A percentile compares a stretch with the other conserved stretches of the same genome.
Conservation (phyloP, 1,140 invertebrate species). For the Nixonia krombeini region DNA sequence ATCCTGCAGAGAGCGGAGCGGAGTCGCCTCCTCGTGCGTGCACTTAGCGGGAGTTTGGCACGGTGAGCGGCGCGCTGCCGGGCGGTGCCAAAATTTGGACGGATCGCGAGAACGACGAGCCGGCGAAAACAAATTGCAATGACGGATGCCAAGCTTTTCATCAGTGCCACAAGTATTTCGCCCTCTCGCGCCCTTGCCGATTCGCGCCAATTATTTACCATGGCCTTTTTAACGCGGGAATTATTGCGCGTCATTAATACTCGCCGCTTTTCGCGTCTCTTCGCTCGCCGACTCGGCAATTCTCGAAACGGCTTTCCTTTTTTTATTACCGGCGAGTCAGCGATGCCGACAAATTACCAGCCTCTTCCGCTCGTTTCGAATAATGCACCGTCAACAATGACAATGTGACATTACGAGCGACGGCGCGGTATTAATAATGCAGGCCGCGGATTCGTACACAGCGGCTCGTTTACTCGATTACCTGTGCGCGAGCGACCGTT, state of each 20-base stretch:
- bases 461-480: slow-evolving; percentile 50
- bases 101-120: slow-evolving; percentile 27
- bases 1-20: slow-evolving; percentile 8
- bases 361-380: slow-evolving; percentile 36
- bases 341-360: slow-evolving; percentile 42
- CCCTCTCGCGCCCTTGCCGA: neutral
- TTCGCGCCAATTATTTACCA: neutral
- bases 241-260: too few species aligned
- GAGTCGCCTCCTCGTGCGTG: slow-evolving; percentile 20
- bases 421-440: slow-evolving; percentile 45
- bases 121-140: slow-evolving; percentile 42
- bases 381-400: slow-evolving; percentile 45
- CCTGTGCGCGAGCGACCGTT: slow-evolving; percentile 42
- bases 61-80: neutral
- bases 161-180: slow-evolving; percentile 18
- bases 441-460: slow-evolving; percentile 40
- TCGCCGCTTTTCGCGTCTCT: too few species aligned
- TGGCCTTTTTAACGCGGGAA: neutral
- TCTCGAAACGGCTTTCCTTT: too few species aligned
- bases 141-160: slow-evolving; percentile 33
- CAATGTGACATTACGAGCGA: slow-evolving; percentile 43
- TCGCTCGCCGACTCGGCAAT: too few species aligned
- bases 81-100: slow-evolving; percentile 32
- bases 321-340: too few species aligned
- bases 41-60: neutral